Evolutionary conservation across 1,140 invertebrate species (phyloP).

Genomic region (Condylostylus longicornis): DNA sequence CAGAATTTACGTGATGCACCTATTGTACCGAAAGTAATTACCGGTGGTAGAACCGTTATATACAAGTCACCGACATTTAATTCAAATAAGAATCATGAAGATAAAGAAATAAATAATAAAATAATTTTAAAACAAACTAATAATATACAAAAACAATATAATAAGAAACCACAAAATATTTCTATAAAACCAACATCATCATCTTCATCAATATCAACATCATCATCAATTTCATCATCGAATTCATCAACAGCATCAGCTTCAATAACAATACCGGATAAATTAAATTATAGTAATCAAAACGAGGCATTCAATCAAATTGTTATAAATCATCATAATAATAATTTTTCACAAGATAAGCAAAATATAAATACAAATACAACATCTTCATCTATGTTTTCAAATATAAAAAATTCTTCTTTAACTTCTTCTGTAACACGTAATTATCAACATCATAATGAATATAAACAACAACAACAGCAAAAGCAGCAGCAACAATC

Average conservation of each 20-base stretch:
- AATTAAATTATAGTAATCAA: background rate
- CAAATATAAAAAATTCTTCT: no score
- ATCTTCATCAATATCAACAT: slow-evolving; percentile 4
- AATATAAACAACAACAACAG: no score
- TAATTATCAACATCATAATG: background rate
- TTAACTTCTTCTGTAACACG: background rate
- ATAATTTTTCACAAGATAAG: no score
- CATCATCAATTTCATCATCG: background rate
- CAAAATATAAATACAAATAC: background rate
- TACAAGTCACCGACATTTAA: slow-evolving; percentile 27
- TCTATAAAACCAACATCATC: background rate
- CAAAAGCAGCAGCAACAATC: no score
- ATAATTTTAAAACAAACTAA: no score
- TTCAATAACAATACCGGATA: background rate
- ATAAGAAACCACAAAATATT: no score
- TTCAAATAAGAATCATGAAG: slow-evolving; percentile 27
- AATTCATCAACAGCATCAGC: background rate
- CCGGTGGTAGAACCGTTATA: slow-evolving; percentile 27
- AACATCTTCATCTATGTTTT: no score
- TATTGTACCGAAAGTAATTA: slow-evolving; percentile 13
- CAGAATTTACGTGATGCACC: no score
- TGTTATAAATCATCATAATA: no score
- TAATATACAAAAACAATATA: no score
- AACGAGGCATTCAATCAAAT: no score
- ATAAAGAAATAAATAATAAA: slow-evolving; percentile 9